These are phyloP conservation scores for Anguilla rostrata DNA, from an alignment of 2,113 vertebrate genomes.

Conservation along the genomic window DNA sequence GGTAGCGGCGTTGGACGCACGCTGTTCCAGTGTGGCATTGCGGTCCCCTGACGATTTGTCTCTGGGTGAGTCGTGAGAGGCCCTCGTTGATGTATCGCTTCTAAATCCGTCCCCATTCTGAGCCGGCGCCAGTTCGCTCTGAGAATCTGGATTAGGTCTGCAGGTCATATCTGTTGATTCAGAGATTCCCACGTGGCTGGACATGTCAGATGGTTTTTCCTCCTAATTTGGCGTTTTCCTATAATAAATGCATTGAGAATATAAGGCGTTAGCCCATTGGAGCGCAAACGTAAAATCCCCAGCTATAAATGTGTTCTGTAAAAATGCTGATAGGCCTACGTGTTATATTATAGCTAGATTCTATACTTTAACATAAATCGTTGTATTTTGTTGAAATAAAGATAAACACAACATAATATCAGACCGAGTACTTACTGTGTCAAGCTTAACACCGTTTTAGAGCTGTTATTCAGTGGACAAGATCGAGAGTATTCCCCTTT, in stretches of 20 bases:
- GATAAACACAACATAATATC: no score
- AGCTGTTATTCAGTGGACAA: no score
- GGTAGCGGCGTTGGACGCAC: constrained; percentile 47
- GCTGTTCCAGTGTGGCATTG: constrained; percentile 44
- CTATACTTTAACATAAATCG: no score
- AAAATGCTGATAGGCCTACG: no score
- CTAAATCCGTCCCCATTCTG: background rate
- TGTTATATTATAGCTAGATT: no score
- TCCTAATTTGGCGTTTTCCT: constrained; percentile 32
- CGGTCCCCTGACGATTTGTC: background rate
- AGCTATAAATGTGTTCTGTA: no score
- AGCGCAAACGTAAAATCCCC: background rate
- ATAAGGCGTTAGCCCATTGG: background rate
- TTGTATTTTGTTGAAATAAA: no score
- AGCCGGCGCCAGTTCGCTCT: background rate
- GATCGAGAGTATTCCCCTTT: background rate
- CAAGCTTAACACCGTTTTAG: no score
- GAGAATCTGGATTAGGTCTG: background rate
- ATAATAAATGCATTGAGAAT: background rate
- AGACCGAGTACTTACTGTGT: no score
- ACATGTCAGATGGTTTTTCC: constrained; percentile 42
- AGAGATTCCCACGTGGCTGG: constrained; percentile 27
- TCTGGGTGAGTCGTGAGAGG: background rate
- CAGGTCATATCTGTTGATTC: background rate
- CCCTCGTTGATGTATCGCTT: constrained; percentile 21